Percentiles rank a stretch among this genome's conserved stretches.
Evolutionary conservation across 1,140 invertebrate species (phyloP).

Genomic region (Cotesia glomerata): DNA sequence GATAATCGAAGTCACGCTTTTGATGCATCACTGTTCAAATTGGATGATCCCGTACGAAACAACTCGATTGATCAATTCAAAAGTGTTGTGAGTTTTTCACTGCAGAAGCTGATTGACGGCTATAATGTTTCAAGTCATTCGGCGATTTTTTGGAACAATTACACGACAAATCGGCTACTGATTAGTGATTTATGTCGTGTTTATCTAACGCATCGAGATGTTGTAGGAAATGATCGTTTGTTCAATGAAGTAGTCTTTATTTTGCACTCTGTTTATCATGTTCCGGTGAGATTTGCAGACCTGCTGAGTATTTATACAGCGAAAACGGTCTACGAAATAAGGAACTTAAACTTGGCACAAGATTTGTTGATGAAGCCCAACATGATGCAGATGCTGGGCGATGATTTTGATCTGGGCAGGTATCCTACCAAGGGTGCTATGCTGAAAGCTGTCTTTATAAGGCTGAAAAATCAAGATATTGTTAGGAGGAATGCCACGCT

Average conservation of each 20-base stretch:
- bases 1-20: not conserved
- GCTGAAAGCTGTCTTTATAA: slow-evolving; percentile 8
- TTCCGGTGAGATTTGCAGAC: not conserved
- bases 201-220: not conserved
- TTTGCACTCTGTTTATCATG: slow-evolving; percentile 9
- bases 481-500: not conserved
- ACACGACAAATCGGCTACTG: slow-evolving; percentile 16
- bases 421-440: slow-evolving; percentile 13
- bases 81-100: not conserved
- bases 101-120: not conserved
- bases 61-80: slow-evolving; percentile 3
- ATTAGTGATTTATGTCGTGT: slow-evolving; percentile 5
- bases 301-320: not conserved
- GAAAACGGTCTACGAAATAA: not conserved
- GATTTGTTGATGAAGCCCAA: not conserved
- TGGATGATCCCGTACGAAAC: not conserved
- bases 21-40: not conserved
- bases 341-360: not conserved
- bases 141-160: not conserved
- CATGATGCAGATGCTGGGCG: not conserved
- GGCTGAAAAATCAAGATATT: not conserved
- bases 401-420: slow-evolving; percentile 21
- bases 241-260: slow-evolving; percentile 20
- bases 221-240: not conserved
- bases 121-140: not conserved